Percentiles rank a stretch among this genome's conserved stretches.
Evolutionary conservation across 2,797 vertebrate genomes (phyloP).

Genomic region (Chelidonichthys spinosus): DNA sequence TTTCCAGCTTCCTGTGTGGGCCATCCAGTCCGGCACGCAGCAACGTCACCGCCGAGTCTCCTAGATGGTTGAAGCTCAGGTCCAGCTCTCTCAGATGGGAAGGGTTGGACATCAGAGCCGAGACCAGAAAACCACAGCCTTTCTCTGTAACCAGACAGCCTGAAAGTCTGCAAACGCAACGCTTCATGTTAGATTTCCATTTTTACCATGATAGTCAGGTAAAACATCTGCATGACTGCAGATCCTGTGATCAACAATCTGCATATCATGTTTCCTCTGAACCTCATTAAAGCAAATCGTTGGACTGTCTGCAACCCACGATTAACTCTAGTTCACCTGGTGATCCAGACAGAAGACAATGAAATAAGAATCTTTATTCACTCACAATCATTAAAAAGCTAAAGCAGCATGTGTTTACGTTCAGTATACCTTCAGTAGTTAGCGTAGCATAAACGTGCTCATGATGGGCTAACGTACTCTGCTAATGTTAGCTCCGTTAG

Average conservation of each 20-base stretch:
- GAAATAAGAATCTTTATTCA: too few species aligned
- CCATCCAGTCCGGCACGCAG: not conserved
- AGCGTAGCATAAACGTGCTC: too few species aligned
- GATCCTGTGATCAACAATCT: not conserved
- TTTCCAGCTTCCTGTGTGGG: conserved; percentile 20
- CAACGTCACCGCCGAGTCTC: conserved; percentile 3
- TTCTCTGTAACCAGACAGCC: conserved; percentile 31
- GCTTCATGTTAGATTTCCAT: not conserved
- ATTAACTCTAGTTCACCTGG: too few species aligned
- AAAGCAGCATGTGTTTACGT: too few species aligned
- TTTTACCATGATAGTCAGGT: not conserved
- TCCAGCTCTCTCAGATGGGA: conserved; percentile 45
- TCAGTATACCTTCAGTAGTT: too few species aligned
- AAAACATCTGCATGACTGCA: not conserved
- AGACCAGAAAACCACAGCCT: conserved; percentile 19
- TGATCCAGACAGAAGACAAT: not conserved
- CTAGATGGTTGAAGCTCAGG: conserved; percentile 52
- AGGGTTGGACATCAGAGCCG: conserved; percentile 28
- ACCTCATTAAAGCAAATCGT: too few species aligned
- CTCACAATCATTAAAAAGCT: too few species aligned
- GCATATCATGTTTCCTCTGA: not conserved
- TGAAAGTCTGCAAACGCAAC: conserved; percentile 29
- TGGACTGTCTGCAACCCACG: not conserved
- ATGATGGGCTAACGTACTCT: too few species aligned
- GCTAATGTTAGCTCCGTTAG: too few species aligned